Percentiles rank a stretch among this genome's conserved stretches.
phyloP scores from a whole-genome alignment of 2,797 vertebrate species.

The Muraenolepis orangiensis region DNA sequence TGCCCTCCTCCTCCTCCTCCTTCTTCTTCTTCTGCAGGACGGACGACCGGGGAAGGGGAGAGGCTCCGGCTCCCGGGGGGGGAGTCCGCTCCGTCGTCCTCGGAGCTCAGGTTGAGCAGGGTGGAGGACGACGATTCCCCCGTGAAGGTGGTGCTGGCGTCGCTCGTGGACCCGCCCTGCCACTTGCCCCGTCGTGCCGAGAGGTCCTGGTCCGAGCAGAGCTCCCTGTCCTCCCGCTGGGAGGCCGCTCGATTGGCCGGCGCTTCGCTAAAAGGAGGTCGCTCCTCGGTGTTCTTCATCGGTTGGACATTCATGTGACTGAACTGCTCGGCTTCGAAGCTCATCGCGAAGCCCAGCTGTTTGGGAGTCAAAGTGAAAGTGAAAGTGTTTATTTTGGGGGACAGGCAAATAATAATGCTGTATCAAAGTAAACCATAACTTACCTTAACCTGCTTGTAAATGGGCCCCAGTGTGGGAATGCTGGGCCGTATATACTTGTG shows the following conservation, averaged over 20 bases:
- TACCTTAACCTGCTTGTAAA: slow-evolving; percentile 64
- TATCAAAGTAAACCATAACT: slow-evolving; percentile 4
- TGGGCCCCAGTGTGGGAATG: slow-evolving; percentile 69
- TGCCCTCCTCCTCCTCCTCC: neutral
- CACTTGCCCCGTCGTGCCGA: neutral
- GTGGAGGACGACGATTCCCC: slow-evolving; percentile 52
- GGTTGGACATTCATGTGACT: slow-evolving; percentile 53
- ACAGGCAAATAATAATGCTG: neutral
- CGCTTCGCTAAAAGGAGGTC: neutral
- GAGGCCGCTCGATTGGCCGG: neutral
- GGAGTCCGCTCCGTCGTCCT: slow-evolving; percentile 25
- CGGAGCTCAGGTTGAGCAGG: slow-evolving; percentile 45
- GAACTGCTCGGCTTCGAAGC: slow-evolving; percentile 66
- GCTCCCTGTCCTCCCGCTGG: neutral
- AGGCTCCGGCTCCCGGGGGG: slow-evolving; percentile 10
- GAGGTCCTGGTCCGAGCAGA: neutral
- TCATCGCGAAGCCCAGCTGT: neutral
- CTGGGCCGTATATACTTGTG: slow-evolving; percentile 63
- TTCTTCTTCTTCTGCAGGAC: neutral
- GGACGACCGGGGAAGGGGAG: neutral
- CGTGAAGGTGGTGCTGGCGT: slow-evolving; percentile 30
- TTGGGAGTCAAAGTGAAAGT: neutral
- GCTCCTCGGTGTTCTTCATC: slow-evolving; percentile 32
- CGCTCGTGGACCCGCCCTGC: slow-evolving; percentile 26
- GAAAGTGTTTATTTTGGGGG: neutral